Conservation (phyloP, 2,797 vertebrate genomes). For the Microhierax caerulescens region DNA sequence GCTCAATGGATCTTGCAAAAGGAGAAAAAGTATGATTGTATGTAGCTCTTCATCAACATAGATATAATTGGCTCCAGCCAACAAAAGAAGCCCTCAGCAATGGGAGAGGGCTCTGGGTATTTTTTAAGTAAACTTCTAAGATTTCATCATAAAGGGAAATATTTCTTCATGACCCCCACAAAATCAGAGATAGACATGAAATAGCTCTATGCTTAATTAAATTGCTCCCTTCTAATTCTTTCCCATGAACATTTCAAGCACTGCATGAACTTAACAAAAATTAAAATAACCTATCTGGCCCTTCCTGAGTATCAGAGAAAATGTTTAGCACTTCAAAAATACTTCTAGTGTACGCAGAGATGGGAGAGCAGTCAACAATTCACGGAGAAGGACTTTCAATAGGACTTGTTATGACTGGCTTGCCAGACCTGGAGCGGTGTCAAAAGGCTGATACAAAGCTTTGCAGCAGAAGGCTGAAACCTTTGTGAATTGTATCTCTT, state of each 20-base stretch:
- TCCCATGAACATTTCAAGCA: not conserved
- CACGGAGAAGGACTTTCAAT: conserved; percentile 6
- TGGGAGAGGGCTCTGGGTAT: not conserved
- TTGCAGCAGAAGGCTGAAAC: not conserved
- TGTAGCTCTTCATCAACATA: not conserved
- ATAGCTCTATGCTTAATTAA: not conserved
- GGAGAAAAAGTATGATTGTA: not conserved
- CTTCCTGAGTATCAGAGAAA: not conserved
- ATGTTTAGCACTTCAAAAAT: not conserved
- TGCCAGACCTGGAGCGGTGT: not conserved
- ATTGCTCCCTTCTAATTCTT: not conserved
- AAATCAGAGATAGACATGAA: not conserved
- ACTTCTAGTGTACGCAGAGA: not conserved
- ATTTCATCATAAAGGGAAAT: not conserved
- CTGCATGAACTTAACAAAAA: not conserved
- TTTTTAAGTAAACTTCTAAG: not conserved
- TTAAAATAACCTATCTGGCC: not conserved
- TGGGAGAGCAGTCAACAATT: not conserved
- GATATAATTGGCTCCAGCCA: not conserved
- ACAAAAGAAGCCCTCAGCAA: not conserved
- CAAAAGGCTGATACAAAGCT: conserved; percentile 19
- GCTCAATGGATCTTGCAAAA: not conserved
- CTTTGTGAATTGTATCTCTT: conserved; percentile 3
- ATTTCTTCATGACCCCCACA: not conserved
- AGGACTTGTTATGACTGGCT: conserved; percentile 11